These are phyloP conservation scores for Echinarachnius parma DNA, from an alignment of 53 echinoderm and acorn worm species.

Conservation along the genomic window DNA sequence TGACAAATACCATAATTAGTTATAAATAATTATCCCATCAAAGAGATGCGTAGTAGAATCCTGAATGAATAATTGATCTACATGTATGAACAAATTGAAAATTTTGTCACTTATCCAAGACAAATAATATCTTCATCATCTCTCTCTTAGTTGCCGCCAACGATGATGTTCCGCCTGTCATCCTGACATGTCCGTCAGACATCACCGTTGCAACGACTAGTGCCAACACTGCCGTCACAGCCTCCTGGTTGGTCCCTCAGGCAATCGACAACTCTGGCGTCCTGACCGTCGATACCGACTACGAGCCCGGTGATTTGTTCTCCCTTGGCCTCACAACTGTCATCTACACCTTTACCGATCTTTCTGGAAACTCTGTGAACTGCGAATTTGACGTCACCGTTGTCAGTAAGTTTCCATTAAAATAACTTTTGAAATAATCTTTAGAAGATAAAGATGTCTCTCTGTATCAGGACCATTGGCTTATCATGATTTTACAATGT, in stretches of 20 bases:
- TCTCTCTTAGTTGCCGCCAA: conserved; percentile 6
- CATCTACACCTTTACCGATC: conserved; percentile 53
- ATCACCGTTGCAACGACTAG: conserved; percentile 17
- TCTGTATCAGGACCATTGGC: too few relatives aligned
- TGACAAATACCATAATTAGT: too few relatives aligned
- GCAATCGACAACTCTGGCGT: conserved; percentile 53
- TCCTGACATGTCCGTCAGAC: conserved; percentile 17
- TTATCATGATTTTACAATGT: too few relatives aligned
- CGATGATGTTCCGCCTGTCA: conserved; percentile 9
- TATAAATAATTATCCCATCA: not conserved
- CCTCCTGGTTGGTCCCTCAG: conserved; percentile 45
- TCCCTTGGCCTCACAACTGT: conserved; percentile 29
- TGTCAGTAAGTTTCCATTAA: conserved; percentile 34
- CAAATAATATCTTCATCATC: not conserved
- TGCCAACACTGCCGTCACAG: conserved; percentile 8
- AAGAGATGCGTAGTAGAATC: not conserved
- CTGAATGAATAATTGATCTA: not conserved
- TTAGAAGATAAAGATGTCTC: too few relatives aligned
- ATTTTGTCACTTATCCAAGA: not conserved
- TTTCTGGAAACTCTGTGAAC: conserved; percentile 36
- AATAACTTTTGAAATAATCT: too few relatives aligned
- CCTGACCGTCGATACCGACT: conserved; percentile 2
- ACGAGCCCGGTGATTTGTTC: conserved; percentile 35
- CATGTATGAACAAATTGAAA: not conserved
- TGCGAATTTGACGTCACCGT: conserved; percentile 51